A percentile compares a stretch with the other conserved stretches of the same genome.
phyloP scores from a whole-genome alignment of 2,797 vertebrate genomes.

The Xenopus petersii region DNA sequence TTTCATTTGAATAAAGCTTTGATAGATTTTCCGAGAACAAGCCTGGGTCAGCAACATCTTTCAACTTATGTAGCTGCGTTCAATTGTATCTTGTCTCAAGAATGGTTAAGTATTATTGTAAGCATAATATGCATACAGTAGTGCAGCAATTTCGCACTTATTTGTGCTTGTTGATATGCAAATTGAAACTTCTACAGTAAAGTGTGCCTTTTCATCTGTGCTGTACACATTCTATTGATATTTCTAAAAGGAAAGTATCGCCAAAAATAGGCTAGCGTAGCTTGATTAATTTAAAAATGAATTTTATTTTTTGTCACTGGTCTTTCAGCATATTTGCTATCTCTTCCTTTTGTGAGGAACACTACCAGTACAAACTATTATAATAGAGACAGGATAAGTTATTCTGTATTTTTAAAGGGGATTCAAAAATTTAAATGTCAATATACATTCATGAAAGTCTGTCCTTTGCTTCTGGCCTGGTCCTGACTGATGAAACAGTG shows the following conservation, averaged over 20 bases:
- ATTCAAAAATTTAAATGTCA: no score
- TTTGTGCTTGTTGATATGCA: background rate
- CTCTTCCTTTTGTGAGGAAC: background rate
- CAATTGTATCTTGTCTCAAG: conserved; percentile 1
- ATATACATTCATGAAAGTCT: no score
- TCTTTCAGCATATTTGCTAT: background rate
- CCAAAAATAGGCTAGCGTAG: background rate
- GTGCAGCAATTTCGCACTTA: background rate
- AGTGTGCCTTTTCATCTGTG: background rate
- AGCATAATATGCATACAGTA: background rate
- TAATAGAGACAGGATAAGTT: no score
- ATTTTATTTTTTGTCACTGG: no score
- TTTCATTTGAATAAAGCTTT: conserved; percentile 11
- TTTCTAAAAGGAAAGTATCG: background rate
- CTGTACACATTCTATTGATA: background rate
- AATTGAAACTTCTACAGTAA: background rate
- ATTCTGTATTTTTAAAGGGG: no score
- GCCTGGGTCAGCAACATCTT: conserved; percentile 1
- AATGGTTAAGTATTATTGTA: background rate
- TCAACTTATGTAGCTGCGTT: background rate
- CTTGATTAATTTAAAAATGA: background rate
- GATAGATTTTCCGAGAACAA: conserved; percentile 9
- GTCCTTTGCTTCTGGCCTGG: no score
- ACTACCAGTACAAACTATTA: background rate
- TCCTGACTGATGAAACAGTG: no score